phyloP scores from a whole-genome alignment of 1,140 invertebrate species.

The Laodelphax striatellus region DNA sequence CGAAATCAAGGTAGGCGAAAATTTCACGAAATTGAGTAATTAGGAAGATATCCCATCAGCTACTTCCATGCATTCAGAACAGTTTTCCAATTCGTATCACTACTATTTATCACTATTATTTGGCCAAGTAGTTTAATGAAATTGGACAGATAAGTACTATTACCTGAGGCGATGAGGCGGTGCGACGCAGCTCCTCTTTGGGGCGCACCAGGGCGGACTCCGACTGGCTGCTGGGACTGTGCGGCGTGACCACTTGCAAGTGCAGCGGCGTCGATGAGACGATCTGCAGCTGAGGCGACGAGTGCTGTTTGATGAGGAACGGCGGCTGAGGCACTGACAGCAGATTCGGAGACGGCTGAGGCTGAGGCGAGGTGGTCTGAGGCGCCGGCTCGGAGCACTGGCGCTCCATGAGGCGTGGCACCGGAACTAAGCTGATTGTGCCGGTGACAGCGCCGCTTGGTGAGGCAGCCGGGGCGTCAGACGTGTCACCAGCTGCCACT shows the following conservation, averaged over 20 bases:
- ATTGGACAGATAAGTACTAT: too few species aligned
- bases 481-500: too few species aligned
- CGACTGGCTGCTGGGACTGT: neutral
- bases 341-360: conserved; percentile 36
- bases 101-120: too few species aligned
- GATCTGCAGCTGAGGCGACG: conserved; percentile 41
- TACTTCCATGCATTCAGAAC: too few species aligned
- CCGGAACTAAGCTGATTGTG: conserved; percentile 1
- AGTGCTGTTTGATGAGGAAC: conserved; percentile 50
- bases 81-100: too few species aligned
- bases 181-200: conserved; percentile 40
- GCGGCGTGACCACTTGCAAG: neutral
- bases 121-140: too few species aligned
- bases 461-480: neutral
- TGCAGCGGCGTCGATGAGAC: conserved; percentile 9
- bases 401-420: conserved; percentile 36
- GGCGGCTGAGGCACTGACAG: conserved; percentile 42
- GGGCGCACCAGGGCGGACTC: conserved; percentile 25
- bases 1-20: too few species aligned
- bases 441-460: neutral
- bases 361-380: conserved; percentile 30
- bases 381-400: conserved; percentile 45
- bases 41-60: too few species aligned
- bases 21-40: too few species aligned
- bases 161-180: conserved; percentile 44